Evolutionary conservation across 2,888 invertebrate genomes (phyloP).

Genomic region (Coleophora deauratella): DNA sequence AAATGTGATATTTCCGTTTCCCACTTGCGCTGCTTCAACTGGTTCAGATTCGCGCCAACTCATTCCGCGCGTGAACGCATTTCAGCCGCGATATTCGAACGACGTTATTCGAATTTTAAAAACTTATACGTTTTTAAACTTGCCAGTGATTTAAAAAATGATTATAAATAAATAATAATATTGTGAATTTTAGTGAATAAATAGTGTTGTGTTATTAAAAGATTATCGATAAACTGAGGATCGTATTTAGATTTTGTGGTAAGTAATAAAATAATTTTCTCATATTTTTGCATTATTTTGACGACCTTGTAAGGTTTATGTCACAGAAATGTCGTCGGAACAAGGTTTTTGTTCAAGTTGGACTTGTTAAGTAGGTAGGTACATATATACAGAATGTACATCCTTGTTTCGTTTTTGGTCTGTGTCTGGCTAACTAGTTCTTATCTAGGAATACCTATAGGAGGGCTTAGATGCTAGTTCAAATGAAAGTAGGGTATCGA

Average conservation of each 20-base stretch:
- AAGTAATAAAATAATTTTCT: slow-evolving; percentile 10
- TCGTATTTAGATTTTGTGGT: slow-evolving; percentile 10
- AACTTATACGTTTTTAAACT: slow-evolving; percentile 15
- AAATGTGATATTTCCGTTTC: slow-evolving; percentile 41
- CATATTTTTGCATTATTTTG: slow-evolving; percentile 13
- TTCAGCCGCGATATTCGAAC: slow-evolving; percentile 26
- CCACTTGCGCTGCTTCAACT: slow-evolving; percentile 45
- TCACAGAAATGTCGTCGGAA: slow-evolving; percentile 10
- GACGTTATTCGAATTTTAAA: slow-evolving; percentile 26
- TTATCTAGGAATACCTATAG: too few species aligned
- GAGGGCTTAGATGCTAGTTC: too few species aligned
- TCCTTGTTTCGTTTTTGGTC: too few species aligned
- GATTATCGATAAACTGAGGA: slow-evolving; percentile 5
- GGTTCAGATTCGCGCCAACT: slow-evolving; percentile 45
- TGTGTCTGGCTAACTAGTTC: too few species aligned
- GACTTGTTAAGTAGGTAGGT: too few species aligned
- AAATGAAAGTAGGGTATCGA: too few species aligned
- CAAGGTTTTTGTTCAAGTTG: slow-evolving; percentile 17
- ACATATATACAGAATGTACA: too few species aligned
- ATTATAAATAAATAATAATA: slow-evolving; percentile 24
- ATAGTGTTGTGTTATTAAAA: too few species aligned
- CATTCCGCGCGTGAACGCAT: slow-evolving; percentile 59
- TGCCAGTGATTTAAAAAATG: slow-evolving; percentile 27
- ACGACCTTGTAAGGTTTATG: slow-evolving; percentile 16
- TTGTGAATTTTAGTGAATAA: slow-evolving; percentile 12